These are phyloP conservation scores for Procapra przewalskii DNA, from an alignment of 2,113 vertebrate species.

Conservation along the genomic window DNA sequence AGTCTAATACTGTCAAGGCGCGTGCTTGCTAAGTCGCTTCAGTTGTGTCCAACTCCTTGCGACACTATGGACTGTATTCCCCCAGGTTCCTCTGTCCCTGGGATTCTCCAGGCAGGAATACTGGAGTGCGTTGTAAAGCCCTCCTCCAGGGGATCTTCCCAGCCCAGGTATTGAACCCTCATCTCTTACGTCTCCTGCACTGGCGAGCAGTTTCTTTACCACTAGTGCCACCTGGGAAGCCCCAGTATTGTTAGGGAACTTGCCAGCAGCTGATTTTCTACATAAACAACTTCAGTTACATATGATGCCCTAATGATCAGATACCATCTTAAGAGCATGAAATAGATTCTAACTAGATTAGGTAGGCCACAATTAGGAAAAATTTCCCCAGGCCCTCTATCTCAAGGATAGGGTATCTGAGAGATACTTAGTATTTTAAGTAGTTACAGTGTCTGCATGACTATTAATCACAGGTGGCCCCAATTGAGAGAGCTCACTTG, in stretches of 20 bases:
- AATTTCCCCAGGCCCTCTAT: background rate
- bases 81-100: background rate
- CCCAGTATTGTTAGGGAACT: background rate
- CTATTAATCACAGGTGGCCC: background rate
- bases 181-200: background rate
- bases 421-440: background rate
- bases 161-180: background rate
- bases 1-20: background rate
- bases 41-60: background rate
- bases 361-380: background rate
- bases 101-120: background rate
- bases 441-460: background rate
- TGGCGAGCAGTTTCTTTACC: background rate
- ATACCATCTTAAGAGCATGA: background rate
- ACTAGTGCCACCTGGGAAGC: background rate
- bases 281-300: background rate
- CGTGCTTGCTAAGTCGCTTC: background rate
- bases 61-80: background rate
- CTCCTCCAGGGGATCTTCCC: background rate
- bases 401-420: background rate
- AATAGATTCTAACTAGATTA: background rate
- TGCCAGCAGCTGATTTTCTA: background rate
- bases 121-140: background rate
- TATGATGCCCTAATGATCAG: background rate
- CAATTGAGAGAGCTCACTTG: background rate